Percentiles rank a stretch among this genome's conserved stretches.
These are phyloP conservation scores for Aphis gossypii DNA, from an alignment of 1,140 invertebrate genomes.

Conservation along the genomic window DNA sequence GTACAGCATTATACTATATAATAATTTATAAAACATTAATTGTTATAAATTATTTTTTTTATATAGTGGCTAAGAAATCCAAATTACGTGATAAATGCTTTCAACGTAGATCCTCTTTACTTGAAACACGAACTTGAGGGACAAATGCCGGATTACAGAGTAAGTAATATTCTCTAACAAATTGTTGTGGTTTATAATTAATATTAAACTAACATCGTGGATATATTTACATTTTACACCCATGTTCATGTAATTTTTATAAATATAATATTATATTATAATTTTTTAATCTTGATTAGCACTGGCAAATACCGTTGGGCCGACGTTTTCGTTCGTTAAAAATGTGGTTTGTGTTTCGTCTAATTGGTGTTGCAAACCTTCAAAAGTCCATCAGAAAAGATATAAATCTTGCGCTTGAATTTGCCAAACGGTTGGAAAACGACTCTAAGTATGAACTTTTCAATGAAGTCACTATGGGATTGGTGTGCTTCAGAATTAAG, in stretches of 20 bases:
- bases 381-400: conserved; percentile 88
- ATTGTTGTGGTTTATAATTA: neutral
- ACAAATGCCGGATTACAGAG: conserved; percentile 88
- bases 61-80: conserved; percentile 82
- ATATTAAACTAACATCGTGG: neutral
- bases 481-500: conserved; percentile 94
- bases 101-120: conserved; percentile 96
- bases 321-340: conserved; percentile 93
- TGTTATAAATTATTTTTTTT: neutral
- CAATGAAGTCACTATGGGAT: conserved; percentile 85
- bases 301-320: conserved; percentile 97
- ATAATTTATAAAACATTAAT: neutral
- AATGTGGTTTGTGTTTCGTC: conserved; percentile 94
- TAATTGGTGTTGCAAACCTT: conserved; percentile 88
- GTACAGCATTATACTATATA: neutral
- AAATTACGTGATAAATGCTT: conserved; percentile 88
- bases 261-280: neutral
- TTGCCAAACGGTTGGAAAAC: conserved; percentile 73
- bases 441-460: conserved; percentile 88
- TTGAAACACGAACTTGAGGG: conserved; percentile 90
- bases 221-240: neutral
- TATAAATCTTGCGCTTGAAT: conserved; percentile 80
- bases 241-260: neutral
- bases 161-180: conserved; percentile 62
- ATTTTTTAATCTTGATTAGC: conserved; percentile 65